Conservation (phyloP, 2,888 invertebrate species). For the Anthophora plumipes region DNA sequence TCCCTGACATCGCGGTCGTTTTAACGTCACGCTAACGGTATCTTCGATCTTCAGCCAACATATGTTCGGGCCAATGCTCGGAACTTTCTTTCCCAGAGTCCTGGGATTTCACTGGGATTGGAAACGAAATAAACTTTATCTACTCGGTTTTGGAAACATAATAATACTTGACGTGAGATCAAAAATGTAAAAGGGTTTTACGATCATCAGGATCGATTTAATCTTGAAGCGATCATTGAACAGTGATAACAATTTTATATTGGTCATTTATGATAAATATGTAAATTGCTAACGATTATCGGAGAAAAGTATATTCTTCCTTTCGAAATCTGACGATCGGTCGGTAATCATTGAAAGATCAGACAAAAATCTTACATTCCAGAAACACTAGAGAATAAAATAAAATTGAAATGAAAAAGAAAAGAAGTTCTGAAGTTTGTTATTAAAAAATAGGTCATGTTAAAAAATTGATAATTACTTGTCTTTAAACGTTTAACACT, state of each 20-base stretch:
- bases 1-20: conserved; percentile 46
- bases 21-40: conserved; percentile 60
- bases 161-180: background rate
- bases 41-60: conserved; percentile 31
- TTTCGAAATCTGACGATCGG: too few species aligned
- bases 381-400: too few species aligned
- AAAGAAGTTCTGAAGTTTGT: too few species aligned
- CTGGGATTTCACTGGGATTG: conserved; percentile 2
- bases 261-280: background rate
- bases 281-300: background rate
- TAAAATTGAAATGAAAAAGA: too few species aligned
- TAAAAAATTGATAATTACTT: too few species aligned
- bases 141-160: background rate
- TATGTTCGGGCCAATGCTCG: conserved; percentile 11
- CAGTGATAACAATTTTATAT: background rate
- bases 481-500: too few species aligned
- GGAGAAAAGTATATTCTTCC: background rate
- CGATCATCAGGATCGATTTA: background rate
- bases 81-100: conserved; percentile 32
- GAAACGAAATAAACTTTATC: conserved; percentile 4
- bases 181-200: background rate
- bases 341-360: too few species aligned
- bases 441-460: too few species aligned
- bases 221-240: background rate
- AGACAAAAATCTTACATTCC: too few species aligned